Percentiles rank a stretch among this genome's conserved stretches.
phyloP scores from a whole-genome alignment of 2,888 invertebrate species.

The Anthrax anthrax region DNA sequence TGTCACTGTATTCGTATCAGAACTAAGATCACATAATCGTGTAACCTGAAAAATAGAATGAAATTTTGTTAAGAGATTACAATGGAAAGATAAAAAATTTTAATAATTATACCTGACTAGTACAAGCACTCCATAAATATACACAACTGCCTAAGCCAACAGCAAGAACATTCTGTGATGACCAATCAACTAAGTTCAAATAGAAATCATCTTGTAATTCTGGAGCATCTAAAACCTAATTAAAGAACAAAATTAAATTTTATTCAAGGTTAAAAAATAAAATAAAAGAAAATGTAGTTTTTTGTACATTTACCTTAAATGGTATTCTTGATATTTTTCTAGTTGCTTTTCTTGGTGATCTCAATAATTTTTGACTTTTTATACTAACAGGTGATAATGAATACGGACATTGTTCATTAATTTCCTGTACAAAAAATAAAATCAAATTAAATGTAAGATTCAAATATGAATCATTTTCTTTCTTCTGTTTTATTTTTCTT shows the following conservation, averaged over 20 bases:
- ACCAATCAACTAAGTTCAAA: slow-evolving; percentile 98
- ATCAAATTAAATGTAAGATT: slow-evolving; percentile 1
- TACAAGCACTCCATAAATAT: slow-evolving; percentile 97
- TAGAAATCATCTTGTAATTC: slow-evolving; percentile 87
- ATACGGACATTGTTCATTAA: slow-evolving; percentile 74
- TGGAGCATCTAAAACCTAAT: slow-evolving; percentile 29
- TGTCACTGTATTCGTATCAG: slow-evolving; percentile 89
- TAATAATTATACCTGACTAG: slow-evolving; percentile 70
- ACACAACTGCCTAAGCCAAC: slow-evolving; percentile 97
- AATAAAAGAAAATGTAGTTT: no score
- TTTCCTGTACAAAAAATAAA: slow-evolving; percentile 45
- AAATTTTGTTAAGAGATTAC: no score
- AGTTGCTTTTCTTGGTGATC: slow-evolving; percentile 94
- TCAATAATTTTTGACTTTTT: slow-evolving; percentile 83
- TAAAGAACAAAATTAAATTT: no score
- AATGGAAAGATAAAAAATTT: no score
- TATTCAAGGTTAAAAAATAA: background rate
- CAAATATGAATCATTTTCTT: no score
- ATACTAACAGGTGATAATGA: slow-evolving; percentile 90
- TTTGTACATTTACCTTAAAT: slow-evolving; percentile 52
- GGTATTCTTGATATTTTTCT: slow-evolving; percentile 97
- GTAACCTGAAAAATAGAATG: slow-evolving; percentile 48
- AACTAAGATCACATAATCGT: slow-evolving; percentile 84
- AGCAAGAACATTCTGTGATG: slow-evolving; percentile 94
- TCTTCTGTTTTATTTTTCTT: no score